Base-by-base conservation (phyloP, 35 echinoderm and acorn worm species). In the Heliocidaris erythrogramma region DNA sequence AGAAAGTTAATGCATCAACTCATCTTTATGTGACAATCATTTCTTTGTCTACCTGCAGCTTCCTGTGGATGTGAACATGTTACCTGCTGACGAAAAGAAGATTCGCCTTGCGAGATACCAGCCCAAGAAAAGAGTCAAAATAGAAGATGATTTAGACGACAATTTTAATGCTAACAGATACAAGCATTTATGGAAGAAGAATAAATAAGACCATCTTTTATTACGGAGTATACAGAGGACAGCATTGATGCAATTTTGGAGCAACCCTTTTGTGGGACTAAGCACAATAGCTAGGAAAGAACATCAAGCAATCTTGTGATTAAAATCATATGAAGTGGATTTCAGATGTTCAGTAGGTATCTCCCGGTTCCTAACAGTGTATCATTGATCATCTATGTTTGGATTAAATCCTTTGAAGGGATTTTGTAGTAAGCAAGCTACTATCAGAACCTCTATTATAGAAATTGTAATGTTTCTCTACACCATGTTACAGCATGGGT, bases 91-190 rank as follows among this genome's bases (percentile, higher is more conserved):
- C 27, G 98, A 97, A 32, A 97, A 95, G 32, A 97, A 99, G 89
- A 48, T 95, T 14, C 94, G 98, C 59, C 95, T 99, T 47, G 49
- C 86, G 5, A 95, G 95, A 50, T 99, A 97, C 91, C 96, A 97
- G 90, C 95, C 93, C 85, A 96, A 96, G 94, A 96, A 95, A 86
- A 99, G 92, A 94, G 60, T 71, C 32, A 86, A 93, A 47, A 60
- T 97, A 5, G 95, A 97, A 56, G 98, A 99, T 65, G 97, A 99
- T 92, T 27, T 99, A 9, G 96, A 99, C 3, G 98, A 97, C 88
- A 96, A 95, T 48, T 98, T 98, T 95, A 96, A 96, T 94, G 94
- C 94, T 16, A 94, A 88, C 59, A 97, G 96, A 96, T 99, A 99
- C 88, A 95, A 94, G 56, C 97, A 97, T 94, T 95, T 99, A 49